phyloP scores from a whole-genome alignment of 2,113 vertebrate species.

The Tapirus terrestris region DNA sequence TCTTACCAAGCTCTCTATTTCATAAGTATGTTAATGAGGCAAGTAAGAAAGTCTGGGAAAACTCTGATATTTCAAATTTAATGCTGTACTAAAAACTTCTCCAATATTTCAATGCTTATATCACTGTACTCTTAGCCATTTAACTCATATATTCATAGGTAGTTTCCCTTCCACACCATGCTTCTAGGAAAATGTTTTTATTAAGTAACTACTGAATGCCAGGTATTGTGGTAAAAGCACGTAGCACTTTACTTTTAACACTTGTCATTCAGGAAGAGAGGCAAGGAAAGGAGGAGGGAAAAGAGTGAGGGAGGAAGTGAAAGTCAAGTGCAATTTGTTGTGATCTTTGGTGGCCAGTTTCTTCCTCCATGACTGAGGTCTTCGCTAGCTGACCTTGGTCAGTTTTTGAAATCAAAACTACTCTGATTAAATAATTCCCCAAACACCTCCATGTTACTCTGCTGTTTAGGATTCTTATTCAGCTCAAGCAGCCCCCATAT shows the following conservation, averaged over 20 bases:
- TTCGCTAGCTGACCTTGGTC: slow-evolving; percentile 19
- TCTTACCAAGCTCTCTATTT: slow-evolving; percentile 25
- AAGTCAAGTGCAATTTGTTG: neutral
- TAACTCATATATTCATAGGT: neutral
- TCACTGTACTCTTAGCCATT: neutral
- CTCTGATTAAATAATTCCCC: neutral
- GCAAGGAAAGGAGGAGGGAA: neutral
- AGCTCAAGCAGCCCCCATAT: neutral
- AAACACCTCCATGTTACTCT: neutral
- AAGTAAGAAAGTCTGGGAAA: neutral
- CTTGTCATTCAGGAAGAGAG: neutral
- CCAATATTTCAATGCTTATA: neutral
- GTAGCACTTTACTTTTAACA: neutral
- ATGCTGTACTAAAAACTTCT: neutral
- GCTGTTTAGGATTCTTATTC: neutral
- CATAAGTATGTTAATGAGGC: neutral
- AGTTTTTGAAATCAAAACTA: slow-evolving; percentile 26
- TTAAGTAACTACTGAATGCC: neutral
- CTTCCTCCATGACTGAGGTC: neutral
- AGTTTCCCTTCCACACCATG: neutral
- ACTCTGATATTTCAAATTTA: neutral
- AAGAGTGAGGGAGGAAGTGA: neutral
- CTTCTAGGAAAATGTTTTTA: neutral
- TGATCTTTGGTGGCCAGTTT: neutral
- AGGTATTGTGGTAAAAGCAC: neutral